phyloP scores from a whole-genome alignment of 2,113 vertebrate species.

The Ahaetulla prasina region DNA sequence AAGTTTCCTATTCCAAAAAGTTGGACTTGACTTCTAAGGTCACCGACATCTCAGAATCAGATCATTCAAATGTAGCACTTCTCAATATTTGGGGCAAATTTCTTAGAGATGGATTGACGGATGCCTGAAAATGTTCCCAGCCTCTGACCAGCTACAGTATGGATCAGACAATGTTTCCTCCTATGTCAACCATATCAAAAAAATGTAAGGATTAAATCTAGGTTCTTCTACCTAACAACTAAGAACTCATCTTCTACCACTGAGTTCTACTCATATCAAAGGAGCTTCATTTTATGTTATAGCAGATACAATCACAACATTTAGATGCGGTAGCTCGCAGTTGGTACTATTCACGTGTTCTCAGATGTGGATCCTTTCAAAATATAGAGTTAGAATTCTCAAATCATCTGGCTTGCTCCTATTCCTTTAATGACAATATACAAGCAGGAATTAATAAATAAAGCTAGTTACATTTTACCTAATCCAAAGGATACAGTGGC shows the following conservation, averaged over 20 bases:
- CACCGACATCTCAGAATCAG: background rate
- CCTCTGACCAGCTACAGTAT: background rate
- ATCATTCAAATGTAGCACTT: background rate
- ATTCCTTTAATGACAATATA: background rate
- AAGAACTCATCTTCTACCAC: background rate
- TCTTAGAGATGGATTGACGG: background rate
- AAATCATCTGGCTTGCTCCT: background rate
- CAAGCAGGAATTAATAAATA: background rate
- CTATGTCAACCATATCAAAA: background rate
- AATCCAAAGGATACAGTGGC: background rate
- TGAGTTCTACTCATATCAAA: background rate
- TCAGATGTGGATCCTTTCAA: background rate
- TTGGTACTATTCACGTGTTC: background rate
- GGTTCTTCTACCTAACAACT: background rate
- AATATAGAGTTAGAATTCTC: background rate
- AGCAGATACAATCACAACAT: background rate
- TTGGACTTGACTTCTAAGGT: background rate
- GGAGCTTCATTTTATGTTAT: background rate
- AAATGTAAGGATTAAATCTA: background rate
- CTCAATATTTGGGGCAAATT: background rate
- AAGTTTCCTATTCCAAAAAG: background rate
- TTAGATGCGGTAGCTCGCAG: background rate
- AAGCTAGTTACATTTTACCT: background rate
- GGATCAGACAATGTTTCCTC: background rate
- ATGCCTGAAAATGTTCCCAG: background rate